Evolutionary conservation across 2,113 vertebrate species (phyloP), one percentile per base, ranked within the genome.

Genomic region (Phainopepla nitens): DNA sequence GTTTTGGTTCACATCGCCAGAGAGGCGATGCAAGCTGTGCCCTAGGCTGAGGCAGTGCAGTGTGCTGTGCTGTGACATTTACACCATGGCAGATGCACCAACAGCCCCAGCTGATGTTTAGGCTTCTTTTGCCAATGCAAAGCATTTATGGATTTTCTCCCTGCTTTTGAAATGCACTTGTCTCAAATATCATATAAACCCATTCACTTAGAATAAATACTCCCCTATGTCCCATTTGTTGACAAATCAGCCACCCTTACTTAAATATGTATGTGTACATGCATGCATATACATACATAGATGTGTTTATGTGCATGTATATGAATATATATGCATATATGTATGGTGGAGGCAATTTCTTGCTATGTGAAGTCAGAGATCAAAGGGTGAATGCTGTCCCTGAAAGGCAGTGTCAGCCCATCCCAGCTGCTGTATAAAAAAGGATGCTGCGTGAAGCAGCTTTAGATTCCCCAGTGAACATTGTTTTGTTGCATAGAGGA

Each of bases 231-330:
- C 14, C 13, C 7, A 1, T 45, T 56, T 87, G 36, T 22, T 6
- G 12, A 25, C 15, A 39, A 39, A 62, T 31, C 35, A 80, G 6
- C 27, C 41, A 12, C 28, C 36, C 49, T 72, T 42, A 12, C 22
- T 73, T 3, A 5, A 25, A 33, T 42, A 16, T 28, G 2, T 13
- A 0, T 10, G 2, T 42, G 27, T 33, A 10, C 31, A 8, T 35
- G 2, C 3, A 15, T 41, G 13, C 7, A 8, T 33, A 7, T 14
- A 27, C 0, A 3, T 20, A 18, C 10, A 4, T 18, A 9, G 12
- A 7, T 23, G 6, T 8, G 13, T 57, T 57, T 31, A 4, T 60
- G 44, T 68, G 9, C 17, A 10, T 25, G 2, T 21, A 21, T 42
- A 5, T 13, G 24, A 17, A 10, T 25, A 2, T 21, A 21, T 42